Evolutionary conservation across 2,888 invertebrate genomes (phyloP).

Genomic region (Melanostoma scalare): DNA sequence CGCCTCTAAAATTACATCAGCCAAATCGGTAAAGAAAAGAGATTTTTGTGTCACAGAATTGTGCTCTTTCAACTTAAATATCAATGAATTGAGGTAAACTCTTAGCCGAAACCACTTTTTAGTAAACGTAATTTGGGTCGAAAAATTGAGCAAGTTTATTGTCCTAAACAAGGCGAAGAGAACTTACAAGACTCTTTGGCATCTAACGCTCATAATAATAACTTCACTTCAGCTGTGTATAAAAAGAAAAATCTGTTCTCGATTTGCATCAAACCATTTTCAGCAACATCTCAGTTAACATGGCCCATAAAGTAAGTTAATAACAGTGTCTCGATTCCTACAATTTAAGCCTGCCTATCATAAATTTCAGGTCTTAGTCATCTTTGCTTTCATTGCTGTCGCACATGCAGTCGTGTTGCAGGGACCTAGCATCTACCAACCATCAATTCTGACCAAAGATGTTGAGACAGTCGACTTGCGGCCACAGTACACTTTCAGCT

Average conservation of each 20-base stretch:
- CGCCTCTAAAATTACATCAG: slow-evolving; percentile 23
- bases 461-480: slow-evolving; percentile 28
- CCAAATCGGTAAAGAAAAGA: slow-evolving; percentile 8
- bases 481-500: slow-evolving; percentile 44
- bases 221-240: background rate
- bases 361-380: background rate
- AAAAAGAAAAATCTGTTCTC: background rate
- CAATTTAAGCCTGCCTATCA: background rate
- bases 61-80: background rate
- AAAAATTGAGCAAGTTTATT: too few relatives aligned
- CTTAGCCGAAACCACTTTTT: slow-evolving; percentile 2
- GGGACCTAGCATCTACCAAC: slow-evolving; percentile 25
- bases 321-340: background rate
- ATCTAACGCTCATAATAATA: background rate
- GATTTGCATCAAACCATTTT: slow-evolving; percentile 3
- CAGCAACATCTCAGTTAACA: background rate
- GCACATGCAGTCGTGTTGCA: slow-evolving; percentile 3
- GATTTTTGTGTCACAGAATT: background rate
- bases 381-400: slow-evolving; percentile 9
- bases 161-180: too few relatives aligned
- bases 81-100: slow-evolving; percentile 9
- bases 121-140: too few relatives aligned
- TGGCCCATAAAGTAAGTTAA: slow-evolving; percentile 18
- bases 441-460: slow-evolving; percentile 16
- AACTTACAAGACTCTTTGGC: background rate